phyloP scores from a whole-genome alignment of 2,797 vertebrate species.

The Urocyon cinereoargenteus region DNA sequence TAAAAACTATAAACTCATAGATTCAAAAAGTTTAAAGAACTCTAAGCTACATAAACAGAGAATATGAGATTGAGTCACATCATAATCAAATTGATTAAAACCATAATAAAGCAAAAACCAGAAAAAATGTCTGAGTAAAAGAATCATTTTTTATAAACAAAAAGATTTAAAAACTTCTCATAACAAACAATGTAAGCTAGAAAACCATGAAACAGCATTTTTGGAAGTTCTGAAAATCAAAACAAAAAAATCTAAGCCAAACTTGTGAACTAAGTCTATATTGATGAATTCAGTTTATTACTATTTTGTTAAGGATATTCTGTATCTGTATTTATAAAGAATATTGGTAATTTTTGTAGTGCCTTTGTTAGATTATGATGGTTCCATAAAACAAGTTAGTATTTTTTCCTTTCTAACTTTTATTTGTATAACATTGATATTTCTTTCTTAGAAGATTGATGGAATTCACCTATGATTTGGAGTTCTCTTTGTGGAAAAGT shows the following conservation, averaged over 20 bases:
- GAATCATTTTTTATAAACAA: neutral
- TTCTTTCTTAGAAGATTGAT: neutral
- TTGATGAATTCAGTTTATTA: neutral
- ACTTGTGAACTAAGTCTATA: neutral
- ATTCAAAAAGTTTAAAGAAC: neutral
- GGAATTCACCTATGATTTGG: neutral
- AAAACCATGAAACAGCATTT: neutral
- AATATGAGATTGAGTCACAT: neutral
- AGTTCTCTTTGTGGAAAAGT: neutral
- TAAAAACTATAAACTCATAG: neutral
- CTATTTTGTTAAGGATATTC: neutral
- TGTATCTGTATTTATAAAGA: neutral
- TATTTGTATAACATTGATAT: neutral
- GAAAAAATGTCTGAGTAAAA: neutral
- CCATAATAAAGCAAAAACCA: neutral
- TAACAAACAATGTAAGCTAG: neutral
- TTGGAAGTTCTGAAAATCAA: neutral
- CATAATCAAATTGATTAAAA: neutral
- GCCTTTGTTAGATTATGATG: neutral
- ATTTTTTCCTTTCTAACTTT: neutral
- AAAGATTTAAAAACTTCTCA: neutral
- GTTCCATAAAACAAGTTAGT: neutral
- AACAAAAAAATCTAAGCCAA: neutral
- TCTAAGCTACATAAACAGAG: neutral
- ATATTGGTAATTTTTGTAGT: neutral